Percentiles rank a stretch among this genome's conserved stretches.
Evolutionary conservation across 2,113 vertebrate genomes (phyloP).

Genomic region (Laterallus jamaicensis): DNA sequence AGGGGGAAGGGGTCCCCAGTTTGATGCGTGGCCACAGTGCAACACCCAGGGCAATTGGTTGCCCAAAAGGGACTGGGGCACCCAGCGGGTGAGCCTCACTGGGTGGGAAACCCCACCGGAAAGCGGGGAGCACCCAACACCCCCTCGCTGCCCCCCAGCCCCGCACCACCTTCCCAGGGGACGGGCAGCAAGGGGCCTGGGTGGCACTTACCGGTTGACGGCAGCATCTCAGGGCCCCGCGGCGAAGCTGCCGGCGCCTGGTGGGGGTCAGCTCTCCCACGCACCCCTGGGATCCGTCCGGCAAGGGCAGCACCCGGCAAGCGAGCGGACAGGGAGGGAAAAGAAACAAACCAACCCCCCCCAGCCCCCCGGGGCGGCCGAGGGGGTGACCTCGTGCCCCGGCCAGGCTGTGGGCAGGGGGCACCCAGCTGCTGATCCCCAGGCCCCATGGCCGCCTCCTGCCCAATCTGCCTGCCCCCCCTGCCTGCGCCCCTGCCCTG

Average conservation of each 20-base stretch:
- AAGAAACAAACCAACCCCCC: neutral
- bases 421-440: neutral
- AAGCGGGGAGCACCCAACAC: rapidly evolving
- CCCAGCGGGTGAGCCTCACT: neutral
- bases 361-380: neutral
- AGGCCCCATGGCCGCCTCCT: neutral
- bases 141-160: neutral
- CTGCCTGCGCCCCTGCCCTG: neutral
- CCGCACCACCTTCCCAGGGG: neutral
- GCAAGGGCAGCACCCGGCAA: neutral
- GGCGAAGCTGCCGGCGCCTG: slow-evolving; percentile 16
- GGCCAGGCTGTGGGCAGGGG: neutral
- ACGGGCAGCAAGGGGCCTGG: rapidly evolving
- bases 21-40: neutral
- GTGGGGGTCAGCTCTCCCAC: neutral
- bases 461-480: neutral
- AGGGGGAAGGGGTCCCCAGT: neutral
- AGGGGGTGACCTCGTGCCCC: neutral
- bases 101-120: rapidly evolving
- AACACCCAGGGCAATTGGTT: neutral
- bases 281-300: neutral
- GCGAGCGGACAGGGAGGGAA: neutral
- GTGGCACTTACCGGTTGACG: slow-evolving; percentile 22
- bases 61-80: neutral
- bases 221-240: neutral